Evolutionary conservation across 2,888 invertebrate species (phyloP).

Genomic region (Brenthis daphne): DNA sequence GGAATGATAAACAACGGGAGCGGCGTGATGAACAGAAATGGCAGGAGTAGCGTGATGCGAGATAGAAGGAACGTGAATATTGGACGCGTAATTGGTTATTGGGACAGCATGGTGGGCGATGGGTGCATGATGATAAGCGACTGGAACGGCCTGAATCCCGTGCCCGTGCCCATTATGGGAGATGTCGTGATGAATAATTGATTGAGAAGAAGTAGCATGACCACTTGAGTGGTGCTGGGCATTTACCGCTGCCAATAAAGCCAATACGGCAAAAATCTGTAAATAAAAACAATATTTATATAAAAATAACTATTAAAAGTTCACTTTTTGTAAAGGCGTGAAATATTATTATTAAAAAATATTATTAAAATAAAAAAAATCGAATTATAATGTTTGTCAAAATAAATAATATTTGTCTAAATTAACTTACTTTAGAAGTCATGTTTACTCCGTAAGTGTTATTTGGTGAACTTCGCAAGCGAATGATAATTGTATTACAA

Average conservation of each 20-base stretch:
- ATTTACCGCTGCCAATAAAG: constrained; percentile 43
- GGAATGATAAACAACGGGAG: constrained; percentile 32
- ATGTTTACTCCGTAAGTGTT: constrained; percentile 47
- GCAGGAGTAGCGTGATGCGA: constrained; percentile 38
- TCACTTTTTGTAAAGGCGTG: no score
- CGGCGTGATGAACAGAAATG: constrained; percentile 34
- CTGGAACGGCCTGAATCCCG: constrained; percentile 26
- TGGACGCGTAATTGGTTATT: neutral
- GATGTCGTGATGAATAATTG: constrained; percentile 41
- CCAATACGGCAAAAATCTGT: constrained; percentile 36
- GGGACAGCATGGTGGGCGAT: constrained; percentile 20
- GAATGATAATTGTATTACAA: constrained; percentile 52
- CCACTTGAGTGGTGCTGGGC: constrained; percentile 51
- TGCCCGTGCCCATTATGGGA: constrained; percentile 32
- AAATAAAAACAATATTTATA: neutral
- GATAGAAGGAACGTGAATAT: constrained; percentile 20
- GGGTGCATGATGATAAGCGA: constrained; percentile 21
- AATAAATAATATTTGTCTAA: neutral
- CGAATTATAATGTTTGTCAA: no score
- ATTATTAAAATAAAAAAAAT: no score
- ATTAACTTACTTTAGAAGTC: constrained; percentile 54
- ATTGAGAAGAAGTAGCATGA: constrained; percentile 43
- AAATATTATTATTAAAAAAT: no score
- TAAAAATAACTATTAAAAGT: no score
- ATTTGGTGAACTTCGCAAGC: constrained; percentile 47